Evolutionary conservation across 2,797 vertebrate species (phyloP).

Genomic region (Ctenopoma kingsleyae): DNA sequence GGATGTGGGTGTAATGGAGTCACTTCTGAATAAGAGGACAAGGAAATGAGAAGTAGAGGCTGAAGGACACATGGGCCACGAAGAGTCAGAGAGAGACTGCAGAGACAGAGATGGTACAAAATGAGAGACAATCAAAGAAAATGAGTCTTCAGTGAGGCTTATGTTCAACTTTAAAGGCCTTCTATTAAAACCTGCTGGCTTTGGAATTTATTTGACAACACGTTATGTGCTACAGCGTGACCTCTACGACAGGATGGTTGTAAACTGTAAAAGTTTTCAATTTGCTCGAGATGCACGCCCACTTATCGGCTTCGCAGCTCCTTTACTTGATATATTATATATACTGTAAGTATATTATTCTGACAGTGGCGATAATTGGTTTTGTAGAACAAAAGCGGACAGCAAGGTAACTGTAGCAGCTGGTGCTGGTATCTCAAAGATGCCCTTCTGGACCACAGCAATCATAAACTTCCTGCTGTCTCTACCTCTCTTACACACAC

Average conservation of each 20-base stretch:
- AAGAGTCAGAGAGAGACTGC: neutral
- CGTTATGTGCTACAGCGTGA: neutral
- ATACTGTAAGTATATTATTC: neutral
- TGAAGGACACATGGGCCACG: neutral
- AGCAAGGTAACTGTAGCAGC: slow-evolving; percentile 24
- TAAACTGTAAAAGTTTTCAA: slow-evolving; percentile 3
- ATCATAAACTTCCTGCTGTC: slow-evolving; percentile 33
- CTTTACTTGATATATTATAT: neutral
- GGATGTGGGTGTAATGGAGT: slow-evolving; percentile 52
- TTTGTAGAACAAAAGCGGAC: slow-evolving; percentile 28
- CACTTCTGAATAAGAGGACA: slow-evolving; percentile 1
- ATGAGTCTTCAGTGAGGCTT: neutral
- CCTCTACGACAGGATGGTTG: neutral
- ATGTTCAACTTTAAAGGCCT: neutral
- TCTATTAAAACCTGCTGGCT: neutral
- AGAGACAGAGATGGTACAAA: slow-evolving; percentile 4
- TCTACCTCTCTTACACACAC: neutral
- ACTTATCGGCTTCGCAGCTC: neutral
- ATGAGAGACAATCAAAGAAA: neutral
- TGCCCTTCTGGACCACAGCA: slow-evolving; percentile 23
- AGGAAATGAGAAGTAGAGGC: slow-evolving; percentile 17
- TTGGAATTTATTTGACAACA: slow-evolving; percentile 6
- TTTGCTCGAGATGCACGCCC: neutral
- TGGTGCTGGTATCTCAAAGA: slow-evolving; percentile 20
- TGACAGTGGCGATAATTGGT: slow-evolving; percentile 14